Base-by-base conservation (phyloP, 2,113 vertebrate species). In the Albula glossodonta region DNA sequence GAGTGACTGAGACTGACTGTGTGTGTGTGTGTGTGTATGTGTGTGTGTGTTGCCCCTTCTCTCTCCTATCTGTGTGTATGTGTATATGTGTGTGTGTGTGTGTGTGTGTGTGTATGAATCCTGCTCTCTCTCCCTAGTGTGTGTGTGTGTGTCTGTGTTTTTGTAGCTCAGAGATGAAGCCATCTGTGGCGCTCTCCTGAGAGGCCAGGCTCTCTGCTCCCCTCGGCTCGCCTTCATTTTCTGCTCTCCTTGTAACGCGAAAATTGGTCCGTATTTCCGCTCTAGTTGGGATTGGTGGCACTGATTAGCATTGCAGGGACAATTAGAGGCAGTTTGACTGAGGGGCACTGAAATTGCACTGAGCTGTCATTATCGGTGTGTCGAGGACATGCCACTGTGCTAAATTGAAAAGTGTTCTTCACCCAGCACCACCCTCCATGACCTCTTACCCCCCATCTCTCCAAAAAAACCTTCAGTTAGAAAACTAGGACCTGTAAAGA, bases 261-360 rank as follows among this genome's bases (percentile, higher is more conserved):
- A 94, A 94, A 94, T 94, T 92, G 93, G 88, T 92, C 91, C 87
- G 89, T 92, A 91, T 95, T 94, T 94, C 92, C 90, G 91, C 94
- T 94, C 93, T 92, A 92, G 90, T 95, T 94, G 92, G 93, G 92
- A 94, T 93, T 89, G 92, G 92, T 91, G 88, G 91, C 83, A 87
- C 91, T 93, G 93, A 94, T 94, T 93, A 94, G 91, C 88, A 88
- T 92, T 87, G 91, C 89, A 90, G 92, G 90, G 91, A 92, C 92
- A 95, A 95, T 95, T 94, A 94, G 91, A 92, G 88, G 86, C 87
- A 90, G 88, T 91, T 90, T 93, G 83, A 88, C 87, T 90, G 88
- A 93, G 90, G 90, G 89, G 87, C 89, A 88, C 92, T 93, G 89
- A 91, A 92, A 93, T 56, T 50, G 88, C 8, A 87, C 87, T 80